Base-by-base conservation (phyloP, 1,140 invertebrate species). In the Drosophila ambigua region DNA sequence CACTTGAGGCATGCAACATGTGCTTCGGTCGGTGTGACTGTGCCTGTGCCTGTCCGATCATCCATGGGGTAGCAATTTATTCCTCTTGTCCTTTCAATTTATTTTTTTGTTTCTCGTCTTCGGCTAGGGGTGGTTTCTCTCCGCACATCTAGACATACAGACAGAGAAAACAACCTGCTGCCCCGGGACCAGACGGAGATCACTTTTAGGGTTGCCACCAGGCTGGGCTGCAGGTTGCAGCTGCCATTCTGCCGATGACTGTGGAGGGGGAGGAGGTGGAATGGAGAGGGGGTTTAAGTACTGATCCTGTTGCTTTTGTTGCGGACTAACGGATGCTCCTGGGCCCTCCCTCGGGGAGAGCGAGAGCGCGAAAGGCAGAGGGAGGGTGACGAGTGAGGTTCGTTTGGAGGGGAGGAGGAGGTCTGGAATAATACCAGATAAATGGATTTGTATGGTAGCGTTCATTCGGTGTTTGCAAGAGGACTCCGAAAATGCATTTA, bases 31-130 rank as follows among this genome's bases (percentile, higher is more conserved):
- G 44, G 57, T 66, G 35, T 13, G 35, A 11, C 35, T 39, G 61
- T 66, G 35, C 11, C 35, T 39, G 57, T 13, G 35, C 35, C 35
- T 39, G 61, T 66, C 72, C 58, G 54, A 54, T 69, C 58, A 61
- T 53, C 49, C 67, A 78, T 69, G 80, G 80, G 80, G 80, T 80
- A 77, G 65, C 64, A 87, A 82, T 88, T 85, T 72, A 74, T 85
- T 83, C 82, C 76, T 67, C 74, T 72, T 46, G 65, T 65, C 45
- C 46, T 51, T 68, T 68, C 49, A 49, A 13, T 26, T 24, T 16
- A 26, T 51, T 35, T 9, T 46, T 68, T 87, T 24, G 20, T 85
- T 62, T 39, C 9, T 11, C 35, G 11, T 39, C 35, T 39, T 39
- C 11, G 35, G 35, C 11, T 39, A 88, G 75, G 82, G 82, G 83